Conservation (phyloP, 2,113 vertebrate genomes). For the Naja naja region DNA sequence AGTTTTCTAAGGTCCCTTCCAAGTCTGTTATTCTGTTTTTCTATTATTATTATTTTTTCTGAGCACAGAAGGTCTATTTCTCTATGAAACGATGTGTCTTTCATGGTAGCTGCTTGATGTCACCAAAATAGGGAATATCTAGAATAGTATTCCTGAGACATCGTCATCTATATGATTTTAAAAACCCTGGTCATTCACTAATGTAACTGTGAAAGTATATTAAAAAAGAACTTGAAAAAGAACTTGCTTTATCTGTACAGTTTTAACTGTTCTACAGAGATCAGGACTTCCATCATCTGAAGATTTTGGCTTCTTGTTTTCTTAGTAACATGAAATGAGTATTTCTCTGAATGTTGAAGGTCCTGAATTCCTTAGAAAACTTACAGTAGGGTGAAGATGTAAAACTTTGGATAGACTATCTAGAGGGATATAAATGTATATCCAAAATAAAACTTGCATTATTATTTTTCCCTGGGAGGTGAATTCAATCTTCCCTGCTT, state of each 20-base stretch:
- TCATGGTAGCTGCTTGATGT: neutral
- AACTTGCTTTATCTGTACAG: neutral
- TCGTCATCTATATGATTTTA: neutral
- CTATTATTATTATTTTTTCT: neutral
- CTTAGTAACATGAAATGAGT: neutral
- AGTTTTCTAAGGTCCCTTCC: neutral
- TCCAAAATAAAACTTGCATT: neutral
- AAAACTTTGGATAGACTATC: neutral
- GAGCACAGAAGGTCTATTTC: neutral
- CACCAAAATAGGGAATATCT: neutral
- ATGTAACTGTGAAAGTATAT: neutral
- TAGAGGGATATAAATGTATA: neutral
- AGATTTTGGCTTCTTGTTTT: neutral
- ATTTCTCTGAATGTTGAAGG: neutral
- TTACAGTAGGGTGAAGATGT: neutral
- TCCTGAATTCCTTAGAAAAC: neutral
- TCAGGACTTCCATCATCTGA: neutral
- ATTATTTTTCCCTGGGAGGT: neutral
- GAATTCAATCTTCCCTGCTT: neutral
- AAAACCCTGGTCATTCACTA: neutral
- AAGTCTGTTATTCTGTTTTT: neutral
- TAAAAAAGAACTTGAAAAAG: neutral
- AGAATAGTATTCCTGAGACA: neutral
- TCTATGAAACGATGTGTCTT: neutral
- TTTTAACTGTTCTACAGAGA: neutral